Evolutionary conservation across 2,888 invertebrate genomes (phyloP).

Genomic region (Erebia aethiops): DNA sequence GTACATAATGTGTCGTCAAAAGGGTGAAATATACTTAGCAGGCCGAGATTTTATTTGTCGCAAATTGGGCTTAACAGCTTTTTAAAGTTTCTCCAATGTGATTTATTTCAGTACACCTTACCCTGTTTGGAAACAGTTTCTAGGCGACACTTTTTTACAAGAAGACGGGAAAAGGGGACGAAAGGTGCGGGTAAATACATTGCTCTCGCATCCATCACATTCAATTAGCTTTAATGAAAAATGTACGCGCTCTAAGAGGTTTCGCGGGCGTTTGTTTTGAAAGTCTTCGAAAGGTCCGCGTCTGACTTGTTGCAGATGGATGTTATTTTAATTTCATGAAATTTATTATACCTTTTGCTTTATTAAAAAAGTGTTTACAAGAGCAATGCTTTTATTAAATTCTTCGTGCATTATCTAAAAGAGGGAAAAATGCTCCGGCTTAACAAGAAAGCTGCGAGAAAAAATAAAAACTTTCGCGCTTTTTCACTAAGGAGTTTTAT

Average conservation of each 20-base stretch:
- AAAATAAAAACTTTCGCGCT: slow-evolving; percentile 67
- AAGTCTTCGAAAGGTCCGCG: slow-evolving; percentile 1
- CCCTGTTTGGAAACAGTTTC: slow-evolving; percentile 16
- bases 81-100: slow-evolving; percentile 70
- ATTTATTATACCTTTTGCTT: slow-evolving; percentile 33
- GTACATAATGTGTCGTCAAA: slow-evolving; percentile 82
- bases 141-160: background rate
- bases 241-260: background rate
- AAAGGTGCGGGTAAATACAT: slow-evolving; percentile 5
- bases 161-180: slow-evolving; percentile 3
- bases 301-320: slow-evolving; percentile 17
- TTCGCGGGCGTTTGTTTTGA: slow-evolving; percentile 5
- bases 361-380: slow-evolving; percentile 47
- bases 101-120: slow-evolving; percentile 55
- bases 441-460: slow-evolving; percentile 60
- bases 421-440: slow-evolving; percentile 65
- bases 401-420: slow-evolving; percentile 71
- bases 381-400: slow-evolving; percentile 79
- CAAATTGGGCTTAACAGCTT: slow-evolving; percentile 66
- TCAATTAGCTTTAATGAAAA: slow-evolving; percentile 18
- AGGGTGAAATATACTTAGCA: slow-evolving; percentile 81
- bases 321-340: slow-evolving; percentile 29
- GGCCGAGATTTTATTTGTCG: slow-evolving; percentile 75
- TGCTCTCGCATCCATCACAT: slow-evolving; percentile 15
- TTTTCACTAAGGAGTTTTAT: slow-evolving; percentile 73